These are phyloP conservation scores for Zoanthus solanderi DNA, from an alignment of 92 coral and sea anemone species.

Conservation along the genomic window DNA sequence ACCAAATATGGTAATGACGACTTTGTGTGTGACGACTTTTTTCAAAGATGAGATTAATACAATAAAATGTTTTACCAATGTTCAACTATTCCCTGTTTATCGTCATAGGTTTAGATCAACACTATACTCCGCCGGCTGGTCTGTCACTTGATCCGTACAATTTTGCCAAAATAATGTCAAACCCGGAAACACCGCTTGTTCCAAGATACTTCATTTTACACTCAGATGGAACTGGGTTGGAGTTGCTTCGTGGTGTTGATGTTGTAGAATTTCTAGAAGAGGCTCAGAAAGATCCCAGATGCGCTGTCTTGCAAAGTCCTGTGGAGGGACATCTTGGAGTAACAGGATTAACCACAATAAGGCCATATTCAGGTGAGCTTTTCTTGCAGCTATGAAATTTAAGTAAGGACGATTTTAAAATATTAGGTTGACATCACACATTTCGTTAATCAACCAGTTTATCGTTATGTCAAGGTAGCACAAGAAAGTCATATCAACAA, in stretches of 20 bases:
- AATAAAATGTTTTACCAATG: neutral
- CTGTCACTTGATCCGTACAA: slow-evolving; percentile 32
- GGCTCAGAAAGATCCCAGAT: slow-evolving; percentile 84
- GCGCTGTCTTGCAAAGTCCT: slow-evolving; percentile 90
- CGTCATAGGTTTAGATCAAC: neutral
- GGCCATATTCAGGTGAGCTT: slow-evolving; percentile 85
- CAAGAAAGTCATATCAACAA: no score
- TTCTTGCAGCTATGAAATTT: neutral
- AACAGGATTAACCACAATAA: slow-evolving; percentile 86
- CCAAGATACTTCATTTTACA: slow-evolving; percentile 83
- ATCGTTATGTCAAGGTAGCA: no score
- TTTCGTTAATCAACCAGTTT: no score
- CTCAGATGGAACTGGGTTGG: slow-evolving; percentile 98
- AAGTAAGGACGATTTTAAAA: no score
- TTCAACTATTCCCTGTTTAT: neutral
- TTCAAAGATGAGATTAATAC: neutral
- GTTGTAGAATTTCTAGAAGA: slow-evolving; percentile 77
- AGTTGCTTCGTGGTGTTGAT: slow-evolving; percentile 84
- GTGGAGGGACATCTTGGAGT: slow-evolving; percentile 90
- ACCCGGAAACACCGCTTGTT: slow-evolving; percentile 38
- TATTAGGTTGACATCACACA: no score
- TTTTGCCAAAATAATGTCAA: neutral
- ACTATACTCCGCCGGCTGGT: neutral
- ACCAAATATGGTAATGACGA: no score
- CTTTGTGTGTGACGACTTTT: neutral